Conservation (phyloP, 2,797 vertebrate species). For the Babyrousa celebensis region DNA sequence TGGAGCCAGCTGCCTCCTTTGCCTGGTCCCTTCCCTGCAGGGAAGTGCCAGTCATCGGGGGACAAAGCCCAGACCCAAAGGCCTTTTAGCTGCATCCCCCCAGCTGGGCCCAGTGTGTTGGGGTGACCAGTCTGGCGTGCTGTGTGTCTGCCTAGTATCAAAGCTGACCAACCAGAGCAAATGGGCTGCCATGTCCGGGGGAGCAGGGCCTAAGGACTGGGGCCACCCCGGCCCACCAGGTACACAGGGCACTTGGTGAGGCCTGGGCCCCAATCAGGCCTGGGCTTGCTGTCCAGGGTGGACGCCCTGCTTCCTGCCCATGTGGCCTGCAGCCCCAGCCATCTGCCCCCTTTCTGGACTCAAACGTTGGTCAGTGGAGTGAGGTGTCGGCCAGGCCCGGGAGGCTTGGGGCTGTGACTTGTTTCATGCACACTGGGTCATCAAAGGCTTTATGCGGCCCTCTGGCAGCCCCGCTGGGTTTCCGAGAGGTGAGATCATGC, state of each 20-base stretch:
- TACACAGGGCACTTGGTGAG: rapidly evolving
- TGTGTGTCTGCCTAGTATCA: neutral
- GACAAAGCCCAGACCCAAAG: neutral
- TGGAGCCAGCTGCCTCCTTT: neutral
- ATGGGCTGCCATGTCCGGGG: rapidly evolving
- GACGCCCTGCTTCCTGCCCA: rapidly evolving
- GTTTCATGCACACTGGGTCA: conserved; percentile 88
- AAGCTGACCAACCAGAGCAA: neutral
- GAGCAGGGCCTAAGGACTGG: rapidly evolving
- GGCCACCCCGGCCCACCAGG: rapidly evolving
- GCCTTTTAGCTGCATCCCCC: neutral
- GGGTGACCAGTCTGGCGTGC: neutral
- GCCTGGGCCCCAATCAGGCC: neutral
- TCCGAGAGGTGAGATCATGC: conserved; percentile 89
- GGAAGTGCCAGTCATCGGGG: neutral
- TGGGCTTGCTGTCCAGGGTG: neutral
- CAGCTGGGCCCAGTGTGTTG: neutral
- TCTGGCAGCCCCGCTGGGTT: conserved; percentile 88
- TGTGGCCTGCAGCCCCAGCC: rapidly evolving
- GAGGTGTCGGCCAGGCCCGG: conserved; percentile 82
- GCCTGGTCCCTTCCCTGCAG: no score
- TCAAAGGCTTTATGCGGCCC: conserved; percentile 89
- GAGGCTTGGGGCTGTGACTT: conserved; percentile 87
- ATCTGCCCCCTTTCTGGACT: neutral
- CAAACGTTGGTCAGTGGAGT: conserved; percentile 57